Evolutionary conservation across 1,140 invertebrate species (phyloP).

Genomic region (Chironomus striatipennis): DNA sequence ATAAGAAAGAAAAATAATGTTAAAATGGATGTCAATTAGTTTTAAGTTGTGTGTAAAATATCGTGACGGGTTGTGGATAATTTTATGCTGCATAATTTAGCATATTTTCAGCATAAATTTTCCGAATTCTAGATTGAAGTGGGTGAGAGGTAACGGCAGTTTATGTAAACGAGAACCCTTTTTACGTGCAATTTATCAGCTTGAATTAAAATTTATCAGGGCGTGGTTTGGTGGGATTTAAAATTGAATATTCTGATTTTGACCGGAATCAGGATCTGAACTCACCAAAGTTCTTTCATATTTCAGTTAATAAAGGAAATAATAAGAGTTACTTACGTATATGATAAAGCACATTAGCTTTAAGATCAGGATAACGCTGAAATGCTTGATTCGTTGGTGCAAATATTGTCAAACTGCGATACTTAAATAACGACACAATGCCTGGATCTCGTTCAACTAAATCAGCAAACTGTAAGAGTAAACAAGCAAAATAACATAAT

Average conservation of each 20-base stretch:
- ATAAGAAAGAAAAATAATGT: slow-evolving; percentile 29
- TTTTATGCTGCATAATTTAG: no score
- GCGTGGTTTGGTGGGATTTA: no score
- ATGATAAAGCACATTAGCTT: slow-evolving; percentile 64
- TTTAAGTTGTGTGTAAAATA: not conserved
- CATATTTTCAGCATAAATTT: no score
- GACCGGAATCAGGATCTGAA: no score
- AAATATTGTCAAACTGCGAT: slow-evolving; percentile 63
- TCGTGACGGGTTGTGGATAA: no score
- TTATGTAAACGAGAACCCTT: no score
- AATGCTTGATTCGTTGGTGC: slow-evolving; percentile 72
- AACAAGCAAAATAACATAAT: slow-evolving; percentile 28
- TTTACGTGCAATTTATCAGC: no score
- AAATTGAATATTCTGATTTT: no score
- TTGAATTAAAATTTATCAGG: no score
- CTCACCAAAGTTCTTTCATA: no score
- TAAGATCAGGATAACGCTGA: slow-evolving; percentile 48
- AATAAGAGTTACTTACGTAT: slow-evolving; percentile 77
- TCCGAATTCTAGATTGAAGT: no score
- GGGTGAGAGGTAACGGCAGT: not conserved
- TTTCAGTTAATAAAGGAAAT: no score
- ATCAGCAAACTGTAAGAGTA: slow-evolving; percentile 60
- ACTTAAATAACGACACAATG: slow-evolving; percentile 56
- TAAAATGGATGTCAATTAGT: slow-evolving; percentile 19
- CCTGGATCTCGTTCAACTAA: slow-evolving; percentile 56